Base-by-base conservation (phyloP, 2,797 vertebrate genomes). In the Echeneis naucrates region DNA sequence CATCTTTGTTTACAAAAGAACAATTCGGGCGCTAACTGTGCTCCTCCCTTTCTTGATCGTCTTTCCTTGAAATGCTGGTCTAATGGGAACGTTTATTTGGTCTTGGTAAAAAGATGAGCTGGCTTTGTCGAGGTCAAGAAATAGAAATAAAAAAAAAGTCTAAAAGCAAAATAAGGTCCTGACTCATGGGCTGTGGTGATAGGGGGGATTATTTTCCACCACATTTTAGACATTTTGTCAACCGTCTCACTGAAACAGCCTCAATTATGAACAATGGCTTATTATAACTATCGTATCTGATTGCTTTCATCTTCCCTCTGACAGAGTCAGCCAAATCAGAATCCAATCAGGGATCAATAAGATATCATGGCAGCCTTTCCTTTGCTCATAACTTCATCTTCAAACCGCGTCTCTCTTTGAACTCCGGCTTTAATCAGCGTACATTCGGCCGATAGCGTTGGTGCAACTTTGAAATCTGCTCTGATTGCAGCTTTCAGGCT, bases 81-180 rank as follows among this genome's bases (percentile, higher is more conserved):
- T 59, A 60, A 52, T 26, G 24, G 26, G 59, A 75, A 68, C 56
- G 48, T 8, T 7, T 65, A 78, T 80, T 80, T 67, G 53, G 65
- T 72, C 80, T 81, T 62, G 68, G 45, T 48, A 21, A 52, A 58
- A 44, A 57, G 24, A 37, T 64, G 40, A 58, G 37, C 23, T 4
- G 32, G 4, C 21, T 37, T n/a, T 23, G 38, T 73, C 52, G 48
- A 67, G 68, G 68, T 51, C 13, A 1, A 38, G 30, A 27, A 2
- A 8, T 5, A n/a, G 5, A 8, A 52, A 55, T 26, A n/a, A n/a
- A 51, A 47, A 59, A 53, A 56, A 38, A 68, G 17, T 48, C 27
- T n/a, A 37, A 61, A 68, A 65, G 66, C 1, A 8, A 60, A 80
- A 65, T 11, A 40, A 45, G 53, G 61, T 33, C 0, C 4, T 23